Percentiles rank a stretch among this genome's conserved stretches.
Evolutionary conservation across 2,888 invertebrate species (phyloP).

Genomic region (Dolichomitus sp.): DNA sequence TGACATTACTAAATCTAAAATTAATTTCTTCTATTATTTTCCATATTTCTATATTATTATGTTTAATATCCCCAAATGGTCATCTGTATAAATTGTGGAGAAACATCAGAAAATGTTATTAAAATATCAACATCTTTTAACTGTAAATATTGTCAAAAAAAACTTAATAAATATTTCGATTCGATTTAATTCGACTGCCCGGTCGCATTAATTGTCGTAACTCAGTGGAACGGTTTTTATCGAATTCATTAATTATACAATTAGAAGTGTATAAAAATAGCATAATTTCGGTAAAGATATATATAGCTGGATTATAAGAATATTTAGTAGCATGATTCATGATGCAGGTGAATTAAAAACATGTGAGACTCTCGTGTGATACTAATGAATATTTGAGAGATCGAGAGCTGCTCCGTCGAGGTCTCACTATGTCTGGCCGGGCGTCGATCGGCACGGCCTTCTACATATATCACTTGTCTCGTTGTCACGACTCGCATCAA

Average conservation of each 20-base stretch:
- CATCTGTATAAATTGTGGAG: too few species aligned
- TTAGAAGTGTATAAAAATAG: not conserved
- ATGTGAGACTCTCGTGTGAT: conserved; percentile 10
- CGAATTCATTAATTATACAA: not conserved
- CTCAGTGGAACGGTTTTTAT: conserved; percentile 1
- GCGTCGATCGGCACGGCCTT: conserved; percentile 18
- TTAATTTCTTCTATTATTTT: too few species aligned
- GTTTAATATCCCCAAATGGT: too few species aligned
- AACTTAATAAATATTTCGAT: not conserved
- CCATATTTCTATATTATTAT: too few species aligned
- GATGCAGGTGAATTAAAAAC: conserved; percentile 3
- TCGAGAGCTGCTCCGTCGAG: conserved; percentile 2
- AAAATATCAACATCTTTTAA: too few species aligned
- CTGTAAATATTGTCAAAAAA: too few species aligned
- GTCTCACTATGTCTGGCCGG: not conserved
- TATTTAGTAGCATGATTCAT: not conserved
- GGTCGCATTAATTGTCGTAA: not conserved
- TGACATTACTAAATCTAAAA: too few species aligned
- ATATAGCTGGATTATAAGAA: conserved; percentile 3
- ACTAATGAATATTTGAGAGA: conserved; percentile 23
- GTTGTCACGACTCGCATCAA: conserved; percentile 36
- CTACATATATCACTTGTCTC: conserved; percentile 23
- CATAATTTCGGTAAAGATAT: not conserved
- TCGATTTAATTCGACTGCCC: not conserved
- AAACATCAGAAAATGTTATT: too few species aligned